Evolutionary conservation across 1,140 invertebrate genomes (phyloP), one percentile per base, ranked within the genome.

Genomic region (Papilio helenus): DNA sequence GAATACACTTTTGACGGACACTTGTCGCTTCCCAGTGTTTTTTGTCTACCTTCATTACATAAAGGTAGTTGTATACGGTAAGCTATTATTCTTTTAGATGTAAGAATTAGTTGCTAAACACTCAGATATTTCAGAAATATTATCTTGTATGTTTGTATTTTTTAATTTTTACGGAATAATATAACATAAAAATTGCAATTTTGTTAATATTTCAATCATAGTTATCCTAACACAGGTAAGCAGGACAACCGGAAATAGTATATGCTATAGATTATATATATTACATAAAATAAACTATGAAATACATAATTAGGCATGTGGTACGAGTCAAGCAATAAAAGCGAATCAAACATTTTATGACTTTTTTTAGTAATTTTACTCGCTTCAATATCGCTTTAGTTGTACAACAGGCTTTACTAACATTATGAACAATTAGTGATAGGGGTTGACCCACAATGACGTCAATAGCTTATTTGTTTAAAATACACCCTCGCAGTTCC

Each of bases 401-500:
- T 76, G 74, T 34, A 20, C 74, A 16, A 20, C 49, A 34, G 29
- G 18, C 39, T 23, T 76, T n/a, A 58, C 9, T 8, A 74, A 58
- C 29, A 76, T 76, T 76, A 76, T 9, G 20, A 55, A 76, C 74
- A 76, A 76, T 76, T 76, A 76, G 74, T 39, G 16, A 51, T 58
- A 39, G 74, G 51, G 74, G 14, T 76, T 76, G 74, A 76, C 74
- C 74, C 16, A 58, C 74, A 76, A 76, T 76, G 74, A 76, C 29
- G 74, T 76, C 58, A 58, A 58, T 76, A 76, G 51, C n/a, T 58
- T 58, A 55, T 76, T 76, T 76, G 74, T 76, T 76, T 76, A 76
- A 76, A 76, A 76, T 74, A 72, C 49, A 76, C 74, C 74, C 74
- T 58, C 74, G n/a, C 9, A 49, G 61, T 65, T 65, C 7, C 44